phyloP scores from a whole-genome alignment of 2,888 invertebrate species.

The Philereme transversata region DNA sequence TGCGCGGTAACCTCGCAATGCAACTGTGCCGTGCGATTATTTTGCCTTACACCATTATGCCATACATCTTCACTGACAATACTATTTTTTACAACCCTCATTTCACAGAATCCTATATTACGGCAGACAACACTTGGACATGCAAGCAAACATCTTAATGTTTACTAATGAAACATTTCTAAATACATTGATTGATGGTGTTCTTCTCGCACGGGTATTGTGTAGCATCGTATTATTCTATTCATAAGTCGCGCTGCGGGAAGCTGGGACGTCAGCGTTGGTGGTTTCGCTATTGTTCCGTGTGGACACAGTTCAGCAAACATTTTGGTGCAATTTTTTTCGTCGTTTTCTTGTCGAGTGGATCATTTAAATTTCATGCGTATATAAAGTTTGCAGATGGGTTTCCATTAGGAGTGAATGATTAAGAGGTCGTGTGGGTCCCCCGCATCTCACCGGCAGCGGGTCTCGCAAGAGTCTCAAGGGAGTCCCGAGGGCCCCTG shows the following conservation, averaged over 20 bases:
- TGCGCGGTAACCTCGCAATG: slow-evolving; percentile 49
- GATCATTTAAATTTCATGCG: slow-evolving; percentile 79
- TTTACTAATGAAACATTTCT: slow-evolving; percentile 83
- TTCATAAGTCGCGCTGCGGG: slow-evolving; percentile 78
- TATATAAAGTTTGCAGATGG: slow-evolving; percentile 70
- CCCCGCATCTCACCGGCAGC: slow-evolving; percentile 35
- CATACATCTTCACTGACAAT: slow-evolving; percentile 63
- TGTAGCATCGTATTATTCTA: slow-evolving; percentile 75
- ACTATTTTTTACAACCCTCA: slow-evolving; percentile 64
- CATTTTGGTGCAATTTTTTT: slow-evolving; percentile 65
- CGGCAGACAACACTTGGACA: slow-evolving; percentile 73
- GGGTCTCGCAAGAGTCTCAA: slow-evolving; percentile 44
- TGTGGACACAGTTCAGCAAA: slow-evolving; percentile 70
- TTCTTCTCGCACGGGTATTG: slow-evolving; percentile 71
- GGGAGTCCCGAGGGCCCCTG: slow-evolving; percentile 59
- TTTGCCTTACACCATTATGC: slow-evolving; percentile 57
- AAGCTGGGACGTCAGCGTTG: slow-evolving; percentile 70
- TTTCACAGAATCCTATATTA: slow-evolving; percentile 77
- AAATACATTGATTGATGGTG: slow-evolving; percentile 81
- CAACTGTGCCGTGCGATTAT: slow-evolving; percentile 53
- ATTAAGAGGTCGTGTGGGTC: slow-evolving; percentile 65
- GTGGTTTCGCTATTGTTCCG: slow-evolving; percentile 76
- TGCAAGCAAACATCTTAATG: slow-evolving; percentile 84
- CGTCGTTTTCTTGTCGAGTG: slow-evolving; percentile 55
- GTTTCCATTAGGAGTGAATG: slow-evolving; percentile 78